Base-by-base conservation (phyloP, 37 sponge, comb jelly and placozoan genomes). In the Cladorhizidae sp. region DNA sequence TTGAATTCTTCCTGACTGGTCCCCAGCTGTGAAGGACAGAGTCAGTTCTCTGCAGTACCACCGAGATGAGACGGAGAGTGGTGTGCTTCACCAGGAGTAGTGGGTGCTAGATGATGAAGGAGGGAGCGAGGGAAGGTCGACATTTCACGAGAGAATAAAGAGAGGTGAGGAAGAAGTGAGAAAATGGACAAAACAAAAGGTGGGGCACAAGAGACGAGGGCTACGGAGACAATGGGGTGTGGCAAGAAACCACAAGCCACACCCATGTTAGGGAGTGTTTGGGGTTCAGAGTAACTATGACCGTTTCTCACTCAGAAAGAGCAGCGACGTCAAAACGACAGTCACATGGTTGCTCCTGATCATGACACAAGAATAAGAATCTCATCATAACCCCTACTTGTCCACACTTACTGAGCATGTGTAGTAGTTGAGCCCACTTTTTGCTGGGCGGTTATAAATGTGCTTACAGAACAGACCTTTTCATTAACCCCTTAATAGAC, bases 241-340 rank as follows among this genome's bases (percentile, higher is more conserved):
- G n/a, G n/a, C n/a, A n/a, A n/a, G n/a, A n/a, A n/a, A n/a, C n/a
- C n/a, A n/a, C n/a, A n/a, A n/a, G n/a, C n/a, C n/a, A n/a, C n/a
- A n/a, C n/a, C n/a, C n/a, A n/a, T n/a, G n/a, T n/a, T n/a, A n/a
- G n/a, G n/a, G n/a, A n/a, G n/a, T n/a, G 28, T 59, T 28, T 5
- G 31, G 55, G 68, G 80, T 79, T 87, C 88, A 87, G 88, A 81
- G 88, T 87, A 87, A 87, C 88, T 87, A 87, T 87, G 88, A 87
- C 88, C 63, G 40, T 36, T 11, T 9, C 7, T 11, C 52, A 45
- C 17, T 79, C 79, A 78, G 15, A 42, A 62, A 41, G 63, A 72
- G 73, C 67, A 28, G 73, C 45, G 31, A 31, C 29, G 43, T 41
- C 85, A 31, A 85, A 67, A 49, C 77, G 78, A 59, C 71, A 67